Percentiles rank a stretch among this genome's conserved stretches.
phyloP scores from a whole-genome alignment of 2,888 invertebrate genomes.

The Drosophila kuntzei region DNA sequence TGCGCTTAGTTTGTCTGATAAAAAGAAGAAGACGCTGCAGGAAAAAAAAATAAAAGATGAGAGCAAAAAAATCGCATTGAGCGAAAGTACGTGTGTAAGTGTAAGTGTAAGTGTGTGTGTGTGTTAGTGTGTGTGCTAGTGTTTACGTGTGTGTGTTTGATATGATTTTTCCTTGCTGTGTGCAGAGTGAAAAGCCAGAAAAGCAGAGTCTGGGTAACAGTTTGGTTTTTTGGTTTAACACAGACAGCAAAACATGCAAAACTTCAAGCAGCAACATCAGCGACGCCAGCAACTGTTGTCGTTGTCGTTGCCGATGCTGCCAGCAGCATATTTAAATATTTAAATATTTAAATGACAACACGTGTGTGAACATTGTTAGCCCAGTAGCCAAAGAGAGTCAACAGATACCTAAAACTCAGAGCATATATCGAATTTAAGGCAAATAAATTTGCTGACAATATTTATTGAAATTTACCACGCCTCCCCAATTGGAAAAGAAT shows the following conservation, averaged over 20 bases:
- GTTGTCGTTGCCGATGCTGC: conserved; percentile 70
- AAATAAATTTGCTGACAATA: no score
- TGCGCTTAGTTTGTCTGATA: conserved; percentile 82
- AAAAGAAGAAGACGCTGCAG: conserved; percentile 66
- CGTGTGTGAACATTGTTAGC: conserved; percentile 73
- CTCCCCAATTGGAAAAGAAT: no score
- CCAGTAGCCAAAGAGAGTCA: no score
- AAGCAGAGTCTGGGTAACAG: conserved; percentile 66
- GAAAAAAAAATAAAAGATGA: conserved; percentile 1
- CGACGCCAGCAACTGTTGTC: conserved; percentile 42
- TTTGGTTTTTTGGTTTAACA: conserved; percentile 71
- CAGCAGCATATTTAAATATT: conserved; percentile 71
- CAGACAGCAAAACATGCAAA: conserved; percentile 72
- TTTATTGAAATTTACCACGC: no score
- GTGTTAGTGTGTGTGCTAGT: conserved; percentile 18
- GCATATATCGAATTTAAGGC: no score
- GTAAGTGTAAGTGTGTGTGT: background rate
- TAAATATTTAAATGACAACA: conserved; percentile 77
- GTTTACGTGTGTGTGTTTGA: conserved; percentile 35
- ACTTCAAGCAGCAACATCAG: conserved; percentile 52
- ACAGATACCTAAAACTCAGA: no score
- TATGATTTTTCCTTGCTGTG: conserved; percentile 41
- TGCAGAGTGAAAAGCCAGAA: background rate
- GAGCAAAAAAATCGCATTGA: conserved; percentile 30
- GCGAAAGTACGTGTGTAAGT: conserved; percentile 23